Percentiles rank a stretch among this genome's conserved stretches.
Evolutionary conservation across 2,113 vertebrate genomes (phyloP).

Genomic region (Oreamnos americanus): DNA sequence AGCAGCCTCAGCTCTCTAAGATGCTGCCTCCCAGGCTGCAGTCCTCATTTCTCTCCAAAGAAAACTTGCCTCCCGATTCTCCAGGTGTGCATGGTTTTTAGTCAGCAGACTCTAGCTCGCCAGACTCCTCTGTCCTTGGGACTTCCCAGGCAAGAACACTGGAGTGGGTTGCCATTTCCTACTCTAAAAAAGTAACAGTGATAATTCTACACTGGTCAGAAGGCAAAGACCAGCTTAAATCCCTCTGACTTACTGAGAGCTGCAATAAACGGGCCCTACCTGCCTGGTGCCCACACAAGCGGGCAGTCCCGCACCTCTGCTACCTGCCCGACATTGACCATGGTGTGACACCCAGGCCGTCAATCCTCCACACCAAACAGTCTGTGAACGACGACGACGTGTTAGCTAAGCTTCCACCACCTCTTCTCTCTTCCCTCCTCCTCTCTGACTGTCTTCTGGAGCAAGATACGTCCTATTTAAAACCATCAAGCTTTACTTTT

Average conservation of each 20-base stretch:
- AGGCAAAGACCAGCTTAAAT: background rate
- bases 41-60: background rate
- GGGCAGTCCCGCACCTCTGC: accelerated
- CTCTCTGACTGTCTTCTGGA: background rate
- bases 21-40: background rate
- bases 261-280: background rate
- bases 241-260: background rate
- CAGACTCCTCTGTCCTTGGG: background rate
- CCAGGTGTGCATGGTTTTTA: background rate
- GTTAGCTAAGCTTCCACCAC: background rate
- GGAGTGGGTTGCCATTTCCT: background rate
- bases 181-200: background rate
- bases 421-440: background rate
- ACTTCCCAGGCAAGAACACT: background rate
- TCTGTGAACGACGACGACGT: background rate
- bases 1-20: background rate
- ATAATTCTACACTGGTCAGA: background rate
- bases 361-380: background rate
- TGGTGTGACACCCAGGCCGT: too few relatives aligned
- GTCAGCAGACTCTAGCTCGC: background rate
- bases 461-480: background rate
- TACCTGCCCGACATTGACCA: background rate
- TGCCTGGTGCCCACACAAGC: accelerated
- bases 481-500: background rate
- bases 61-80: accelerated